These are phyloP conservation scores for Parnassius smintheus DNA, from an alignment of 2,888 invertebrate genomes.

Conservation along the genomic window DNA sequence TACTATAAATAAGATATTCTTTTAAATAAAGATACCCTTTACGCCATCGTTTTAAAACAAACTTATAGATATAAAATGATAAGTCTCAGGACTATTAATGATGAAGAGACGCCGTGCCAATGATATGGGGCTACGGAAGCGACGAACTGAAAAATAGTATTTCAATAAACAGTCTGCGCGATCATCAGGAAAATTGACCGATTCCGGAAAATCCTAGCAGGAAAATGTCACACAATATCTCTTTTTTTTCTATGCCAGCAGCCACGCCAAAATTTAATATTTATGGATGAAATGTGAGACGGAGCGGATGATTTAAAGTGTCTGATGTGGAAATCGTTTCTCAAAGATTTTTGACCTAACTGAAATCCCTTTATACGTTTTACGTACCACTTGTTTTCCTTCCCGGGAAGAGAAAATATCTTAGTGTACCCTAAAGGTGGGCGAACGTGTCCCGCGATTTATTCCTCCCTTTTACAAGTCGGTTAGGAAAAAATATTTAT, in stretches of 20 bases:
- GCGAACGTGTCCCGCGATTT: slow-evolving; percentile 67
- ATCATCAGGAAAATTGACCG: slow-evolving; percentile 78
- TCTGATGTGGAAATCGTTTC: slow-evolving; percentile 77
- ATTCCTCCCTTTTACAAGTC: slow-evolving; percentile 64
- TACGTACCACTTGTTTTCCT: slow-evolving; percentile 77
- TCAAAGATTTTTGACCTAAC: slow-evolving; percentile 78
- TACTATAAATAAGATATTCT: too few species aligned
- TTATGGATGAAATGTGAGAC: slow-evolving; percentile 80
- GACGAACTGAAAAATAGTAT: slow-evolving; percentile 73
- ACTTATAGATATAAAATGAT: background rate
- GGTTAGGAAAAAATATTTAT: slow-evolving; percentile 68
- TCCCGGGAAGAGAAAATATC: slow-evolving; percentile 63
- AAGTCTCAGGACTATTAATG: slow-evolving; percentile 7
- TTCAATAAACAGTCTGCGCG: slow-evolving; percentile 72
- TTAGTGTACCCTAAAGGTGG: slow-evolving; percentile 66
- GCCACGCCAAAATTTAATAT: slow-evolving; percentile 77
- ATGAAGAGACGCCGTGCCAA: slow-evolving; percentile 43
- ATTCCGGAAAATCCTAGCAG: slow-evolving; percentile 72
- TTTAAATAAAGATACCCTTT: too few species aligned
- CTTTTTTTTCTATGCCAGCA: slow-evolving; percentile 68
- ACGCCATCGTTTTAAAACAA: background rate
- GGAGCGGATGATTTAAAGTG: slow-evolving; percentile 78
- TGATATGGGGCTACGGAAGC: slow-evolving; percentile 52
- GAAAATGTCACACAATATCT: slow-evolving; percentile 72
- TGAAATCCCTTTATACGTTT: slow-evolving; percentile 75